These are phyloP conservation scores for Macroglossus sobrinus DNA, from an alignment of 2,113 vertebrate genomes.

Conservation along the genomic window DNA sequence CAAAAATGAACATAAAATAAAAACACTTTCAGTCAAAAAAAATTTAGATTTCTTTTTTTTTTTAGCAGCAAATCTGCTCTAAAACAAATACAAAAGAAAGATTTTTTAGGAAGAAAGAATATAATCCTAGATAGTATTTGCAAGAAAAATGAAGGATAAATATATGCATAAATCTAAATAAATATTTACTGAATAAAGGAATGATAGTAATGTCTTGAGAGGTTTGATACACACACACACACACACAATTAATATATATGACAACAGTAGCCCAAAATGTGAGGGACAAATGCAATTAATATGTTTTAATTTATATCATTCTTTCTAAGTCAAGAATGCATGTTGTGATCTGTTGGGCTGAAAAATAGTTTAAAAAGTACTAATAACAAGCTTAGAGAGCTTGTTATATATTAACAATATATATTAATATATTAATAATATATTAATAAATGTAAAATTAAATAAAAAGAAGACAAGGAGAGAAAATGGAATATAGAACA, in stretches of 20 bases:
- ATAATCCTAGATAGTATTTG: background rate
- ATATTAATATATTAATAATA: no score
- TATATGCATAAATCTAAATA: background rate
- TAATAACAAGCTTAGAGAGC: background rate
- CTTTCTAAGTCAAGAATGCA: background rate
- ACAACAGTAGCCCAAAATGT: background rate
- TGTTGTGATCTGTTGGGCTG: background rate
- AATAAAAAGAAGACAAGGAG: background rate
- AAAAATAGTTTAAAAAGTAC: background rate
- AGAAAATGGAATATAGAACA: background rate
- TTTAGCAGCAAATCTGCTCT: background rate
- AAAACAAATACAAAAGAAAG: background rate
- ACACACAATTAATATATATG: background rate
- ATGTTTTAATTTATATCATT: background rate
- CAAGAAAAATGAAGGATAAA: background rate
- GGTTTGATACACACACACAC: background rate
- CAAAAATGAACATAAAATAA: background rate
- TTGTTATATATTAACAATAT: no score
- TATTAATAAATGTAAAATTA: background rate
- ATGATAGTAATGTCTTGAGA: background rate
- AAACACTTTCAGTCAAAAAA: background rate
- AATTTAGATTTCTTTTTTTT: background rate
- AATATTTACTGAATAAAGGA: background rate
- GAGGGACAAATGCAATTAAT: background rate
- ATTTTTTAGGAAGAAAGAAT: background rate